Evolutionary conservation across 2,888 invertebrate genomes (phyloP), one percentile per base, ranked within the genome.

Genomic region (Julus scandinavius): DNA sequence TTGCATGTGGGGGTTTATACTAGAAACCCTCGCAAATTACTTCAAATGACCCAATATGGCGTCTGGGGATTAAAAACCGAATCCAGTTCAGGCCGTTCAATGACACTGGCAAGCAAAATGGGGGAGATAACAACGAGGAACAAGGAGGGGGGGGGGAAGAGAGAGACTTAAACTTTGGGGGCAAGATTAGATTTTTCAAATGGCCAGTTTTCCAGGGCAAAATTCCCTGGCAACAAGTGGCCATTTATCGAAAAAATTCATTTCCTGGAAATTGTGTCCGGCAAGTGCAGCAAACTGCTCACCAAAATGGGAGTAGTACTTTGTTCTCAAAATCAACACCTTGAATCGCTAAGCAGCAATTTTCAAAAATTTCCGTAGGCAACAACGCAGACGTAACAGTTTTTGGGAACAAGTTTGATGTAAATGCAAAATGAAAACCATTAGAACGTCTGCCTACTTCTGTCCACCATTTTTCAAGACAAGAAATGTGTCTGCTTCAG

Each of bases 31-130:
- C 72, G 72, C 72, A 72, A 72, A 72, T 72, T 72, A 72, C 72
- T 72, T 29, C 72, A 29, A 72, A 72, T 72, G 72, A 72, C 72
- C 72, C 72, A 72, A 72, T 72, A 72, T 72, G 72, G 72, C 72
- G 72, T 72, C 72, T 72, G 72, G 72, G 72, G 72, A 72, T 72
- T 72, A 72, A 72, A 72, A 72, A 72, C 72, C 72, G 72, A 72
- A 72, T 72, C 72, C 72, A 72, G 72, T 72, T 72, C 72, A 72
- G 72, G 29, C 72, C 72, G 72, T 72, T 72, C 72, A 72, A 72
- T 72, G 72, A 72, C 72, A 72, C 72, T 72, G 72, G 72, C 72
- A n/a, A 17, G 5, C n/a, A 5, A 45, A 72, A 29, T 72, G 72
- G 29, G 29, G 20, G 72, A 29, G 72, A 72, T 72, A 72, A 72